Conservation (phyloP, 2,113 vertebrate genomes). For the Thalassoma bifasciatum region DNA sequence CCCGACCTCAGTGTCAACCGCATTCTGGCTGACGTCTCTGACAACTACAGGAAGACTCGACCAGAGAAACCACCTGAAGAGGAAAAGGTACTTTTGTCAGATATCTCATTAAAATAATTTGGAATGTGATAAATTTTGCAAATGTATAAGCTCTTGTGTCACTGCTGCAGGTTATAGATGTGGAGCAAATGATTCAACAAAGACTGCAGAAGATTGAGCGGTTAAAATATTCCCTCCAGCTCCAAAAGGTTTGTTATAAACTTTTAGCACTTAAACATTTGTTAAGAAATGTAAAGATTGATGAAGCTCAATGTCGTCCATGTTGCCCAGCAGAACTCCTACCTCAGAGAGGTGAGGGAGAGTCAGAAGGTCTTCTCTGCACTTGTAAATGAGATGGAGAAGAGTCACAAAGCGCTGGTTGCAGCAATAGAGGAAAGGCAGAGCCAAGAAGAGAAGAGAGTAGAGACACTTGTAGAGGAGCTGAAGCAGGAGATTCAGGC, state of each 20-base stretch:
- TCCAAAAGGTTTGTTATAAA: conserved; percentile 73
- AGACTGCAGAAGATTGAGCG: conserved; percentile 78
- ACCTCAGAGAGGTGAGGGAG: conserved; percentile 80
- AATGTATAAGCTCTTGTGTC: conserved; percentile 7
- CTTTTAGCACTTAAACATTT: background rate
- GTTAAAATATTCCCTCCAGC: conserved; percentile 75
- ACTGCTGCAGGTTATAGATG: conserved; percentile 59
- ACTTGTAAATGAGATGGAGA: conserved; percentile 78
- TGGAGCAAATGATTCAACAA: conserved; percentile 79
- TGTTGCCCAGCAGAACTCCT: conserved; percentile 73
- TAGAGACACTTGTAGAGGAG: conserved; percentile 70
- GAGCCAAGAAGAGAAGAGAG: conserved; percentile 74
- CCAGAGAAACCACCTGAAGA: conserved; percentile 59
- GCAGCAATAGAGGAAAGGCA: conserved; percentile 74
- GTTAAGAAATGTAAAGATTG: background rate
- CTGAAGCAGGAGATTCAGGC: conserved; percentile 77
- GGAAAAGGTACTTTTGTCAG: conserved; percentile 57
- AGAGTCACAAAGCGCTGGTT: conserved; percentile 77
- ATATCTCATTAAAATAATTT: background rate
- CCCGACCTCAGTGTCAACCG: conserved; percentile 80
- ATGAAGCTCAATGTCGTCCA: conserved; percentile 7
- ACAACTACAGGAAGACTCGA: conserved; percentile 75
- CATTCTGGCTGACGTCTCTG: conserved; percentile 77
- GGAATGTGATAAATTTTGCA: background rate
- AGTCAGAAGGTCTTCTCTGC: conserved; percentile 80